Evolutionary conservation across 2,888 invertebrate genomes (phyloP), one percentile per base, ranked within the genome.

Genomic region (Cephus pulcher): DNA sequence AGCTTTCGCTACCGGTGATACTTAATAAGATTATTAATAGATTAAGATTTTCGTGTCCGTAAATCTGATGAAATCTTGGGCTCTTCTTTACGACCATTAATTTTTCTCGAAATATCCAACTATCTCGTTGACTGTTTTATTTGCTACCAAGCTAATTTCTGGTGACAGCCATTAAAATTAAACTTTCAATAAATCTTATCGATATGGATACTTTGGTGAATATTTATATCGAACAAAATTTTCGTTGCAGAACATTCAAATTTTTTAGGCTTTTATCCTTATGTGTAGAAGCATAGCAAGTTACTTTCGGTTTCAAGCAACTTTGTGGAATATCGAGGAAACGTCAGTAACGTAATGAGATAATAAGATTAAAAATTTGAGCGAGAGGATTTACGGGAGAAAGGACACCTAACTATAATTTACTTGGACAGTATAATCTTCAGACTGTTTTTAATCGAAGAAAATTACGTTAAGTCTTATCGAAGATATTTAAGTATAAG

Each of bases 1-100:
- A 9, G 71, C 33, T 30, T 70, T 70, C 70, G 70, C 71, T 71
- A 71, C 32, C 1, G 33, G 71, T 71, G 71, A 71, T 71, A 71
- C 15, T 30, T 30, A 30, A 33, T 71, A 33, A 71, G 32, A 32
- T 33, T 11, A 30, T 71, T 71, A 71, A 71, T 3, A 15, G 33
- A 71, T 71, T 12, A 71, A 33, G 71, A 6, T 71, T 4, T 15
- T 71, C 71, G 70, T 12, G 30, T 4, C 70, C 40, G 12, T 6
- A 23, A 23, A 2, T 40, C 6, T 40, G 6, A 6, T 15, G 3
- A 15, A 70, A 3, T 30, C 30, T 33, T 15, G 70, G 30, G 30
- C 33, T 32, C 4, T 12, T 30, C 11, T 70, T 70, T 30, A 70
- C 70, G 70, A 70, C 6, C 15, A 70, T 30, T 33, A 1, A 30